These are phyloP conservation scores for Tetropium fuscum DNA, from an alignment of 2,888 invertebrate genomes.

Conservation along the genomic window DNA sequence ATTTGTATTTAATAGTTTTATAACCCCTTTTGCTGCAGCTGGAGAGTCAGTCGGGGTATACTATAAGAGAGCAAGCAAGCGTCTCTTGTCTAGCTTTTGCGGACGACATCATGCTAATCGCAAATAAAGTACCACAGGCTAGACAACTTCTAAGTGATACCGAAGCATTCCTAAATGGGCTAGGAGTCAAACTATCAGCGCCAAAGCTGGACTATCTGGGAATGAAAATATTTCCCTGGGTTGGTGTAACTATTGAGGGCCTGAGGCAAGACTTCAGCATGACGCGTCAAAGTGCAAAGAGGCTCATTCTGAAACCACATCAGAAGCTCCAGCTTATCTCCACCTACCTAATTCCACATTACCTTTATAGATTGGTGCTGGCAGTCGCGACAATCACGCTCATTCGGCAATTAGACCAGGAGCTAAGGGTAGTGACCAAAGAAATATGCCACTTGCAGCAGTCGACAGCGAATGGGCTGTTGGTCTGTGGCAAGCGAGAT, in stretches of 20 bases:
- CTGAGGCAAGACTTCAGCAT: constrained; percentile 19
- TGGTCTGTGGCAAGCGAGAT: constrained; percentile 52
- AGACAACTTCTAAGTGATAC: constrained; percentile 47
- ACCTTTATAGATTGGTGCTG: constrained; percentile 57
- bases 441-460: constrained; percentile 50
- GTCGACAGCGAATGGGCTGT: constrained; percentile 41
- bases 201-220: constrained; percentile 38
- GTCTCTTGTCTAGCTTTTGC: constrained; percentile 59
- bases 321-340: constrained; percentile 59
- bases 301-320: constrained; percentile 62
- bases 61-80: constrained; percentile 17
- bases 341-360: constrained; percentile 60
- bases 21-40: constrained; percentile 50
- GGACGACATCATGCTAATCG: constrained; percentile 58
- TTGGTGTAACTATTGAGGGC: constrained; percentile 37
- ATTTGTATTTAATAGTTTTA: constrained; percentile 58
- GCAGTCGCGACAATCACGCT: constrained; percentile 44
- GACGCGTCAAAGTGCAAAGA: constrained; percentile 45
- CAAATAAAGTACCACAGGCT: constrained; percentile 50
- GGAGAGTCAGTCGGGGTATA: constrained; percentile 44
- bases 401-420: constrained; percentile 47
- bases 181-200: constrained; percentile 47
- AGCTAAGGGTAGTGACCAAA: constrained; percentile 47
- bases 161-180: constrained; percentile 43
- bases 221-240: constrained; percentile 50